These are phyloP conservation scores for Zygaena filipendulae DNA, from an alignment of 2,888 invertebrate species.

Conservation along the genomic window DNA sequence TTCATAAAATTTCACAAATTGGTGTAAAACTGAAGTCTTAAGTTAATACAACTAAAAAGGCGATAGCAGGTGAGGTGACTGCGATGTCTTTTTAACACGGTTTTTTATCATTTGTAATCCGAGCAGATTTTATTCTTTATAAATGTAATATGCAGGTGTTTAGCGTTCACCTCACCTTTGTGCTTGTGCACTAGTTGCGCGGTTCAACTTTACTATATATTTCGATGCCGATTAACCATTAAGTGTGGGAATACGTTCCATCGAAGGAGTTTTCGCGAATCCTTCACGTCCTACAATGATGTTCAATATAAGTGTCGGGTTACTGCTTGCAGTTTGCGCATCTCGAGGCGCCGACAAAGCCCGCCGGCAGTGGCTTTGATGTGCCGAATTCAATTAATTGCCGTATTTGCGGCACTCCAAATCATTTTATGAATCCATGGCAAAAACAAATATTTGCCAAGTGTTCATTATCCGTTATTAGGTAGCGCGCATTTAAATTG, in stretches of 20 bases:
- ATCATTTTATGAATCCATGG: slow-evolving; percentile 47
- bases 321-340: slow-evolving; percentile 30
- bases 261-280: slow-evolving; percentile 33
- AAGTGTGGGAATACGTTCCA: slow-evolving; percentile 31
- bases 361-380: slow-evolving; percentile 52
- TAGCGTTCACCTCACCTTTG: slow-evolving; percentile 13
- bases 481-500: slow-evolving; percentile 45
- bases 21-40: too few relatives aligned
- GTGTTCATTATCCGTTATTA: slow-evolving; percentile 62
- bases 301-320: slow-evolving; percentile 49
- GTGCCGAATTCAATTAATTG: slow-evolving; percentile 68
- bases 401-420: slow-evolving; percentile 52
- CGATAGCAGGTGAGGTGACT: too few relatives aligned
- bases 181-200: too few relatives aligned
- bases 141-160: slow-evolving; percentile 30
- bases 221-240: too few relatives aligned
- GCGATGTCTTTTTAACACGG: too few relatives aligned
- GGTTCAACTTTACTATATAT: too few relatives aligned
- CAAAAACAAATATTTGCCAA: slow-evolving; percentile 64
- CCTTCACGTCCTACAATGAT: slow-evolving; percentile 18
- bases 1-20: too few relatives aligned
- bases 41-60: too few relatives aligned
- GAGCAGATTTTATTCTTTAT: slow-evolving; percentile 23
- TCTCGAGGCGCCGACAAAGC: slow-evolving; percentile 52
- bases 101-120: too few relatives aligned